Conservation (phyloP, 2,113 vertebrate species). For the Tragulus kanchil region DNA sequence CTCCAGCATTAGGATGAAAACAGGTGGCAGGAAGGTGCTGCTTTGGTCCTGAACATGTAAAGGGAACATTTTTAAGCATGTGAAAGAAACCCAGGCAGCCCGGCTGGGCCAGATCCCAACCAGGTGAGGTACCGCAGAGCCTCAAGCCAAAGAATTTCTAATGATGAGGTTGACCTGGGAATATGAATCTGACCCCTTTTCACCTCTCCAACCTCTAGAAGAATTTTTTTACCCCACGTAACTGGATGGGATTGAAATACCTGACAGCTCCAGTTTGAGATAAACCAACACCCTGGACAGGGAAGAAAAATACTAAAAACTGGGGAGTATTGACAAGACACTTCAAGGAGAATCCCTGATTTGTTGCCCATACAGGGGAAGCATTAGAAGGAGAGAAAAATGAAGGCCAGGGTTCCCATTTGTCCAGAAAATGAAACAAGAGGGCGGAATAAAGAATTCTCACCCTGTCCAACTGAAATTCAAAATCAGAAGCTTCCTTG, state of each 20-base stretch:
- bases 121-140: neutral
- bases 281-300: neutral
- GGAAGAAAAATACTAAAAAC: slow-evolving; percentile 40
- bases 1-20: neutral
- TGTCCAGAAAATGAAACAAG: slow-evolving; percentile 11
- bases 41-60: slow-evolving; percentile 16
- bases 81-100: slow-evolving; percentile 26
- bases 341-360: slow-evolving; percentile 15
- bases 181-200: slow-evolving; percentile 27
- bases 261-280: neutral
- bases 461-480: slow-evolving; percentile 25
- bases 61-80: neutral
- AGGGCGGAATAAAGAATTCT: neutral
- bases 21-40: neutral
- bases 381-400: neutral
- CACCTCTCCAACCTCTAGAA: neutral
- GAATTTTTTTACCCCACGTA: neutral
- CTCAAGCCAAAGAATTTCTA: neutral
- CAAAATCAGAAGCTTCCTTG: slow-evolving; percentile 8
- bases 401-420: neutral
- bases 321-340: neutral
- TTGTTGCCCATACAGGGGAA: neutral
- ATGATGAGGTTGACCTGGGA: neutral
- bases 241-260: neutral
- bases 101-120: neutral